Base-by-base conservation (phyloP, 2,888 invertebrate species). In the Dryomyza anilis region DNA sequence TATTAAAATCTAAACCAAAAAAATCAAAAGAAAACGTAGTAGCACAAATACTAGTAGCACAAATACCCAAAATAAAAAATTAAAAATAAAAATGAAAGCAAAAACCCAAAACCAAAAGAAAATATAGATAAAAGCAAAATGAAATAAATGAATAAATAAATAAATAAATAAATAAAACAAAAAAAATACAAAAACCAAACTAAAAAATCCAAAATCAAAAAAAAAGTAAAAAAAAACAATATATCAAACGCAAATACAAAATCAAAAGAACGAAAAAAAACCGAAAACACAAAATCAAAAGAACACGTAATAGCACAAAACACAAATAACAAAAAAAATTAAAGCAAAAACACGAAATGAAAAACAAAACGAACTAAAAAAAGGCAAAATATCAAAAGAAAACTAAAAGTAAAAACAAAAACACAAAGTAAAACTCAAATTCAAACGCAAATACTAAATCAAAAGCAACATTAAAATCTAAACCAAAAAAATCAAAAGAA, bases 191-290 rank as follows among this genome's bases (percentile, higher is more conserved):
- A n/a, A n/a, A n/a, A n/a, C n/a, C n/a, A n/a, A n/a, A n/a, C n/a
- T n/a, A n/a, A n/a, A n/a, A n/a, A n/a, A n/a, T n/a, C n/a, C n/a
- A n/a, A 33, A 33, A 33, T 8, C 12, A 33, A 33, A 33, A 33
- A 33, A 8, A 8, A 33, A 33, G 12, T 33, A 33, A 33, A 33
- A 33, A 8, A 8, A 33, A 33, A 33, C 12, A 33, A 33, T 8
- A 33, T 33, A 8, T 8, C 6, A 33, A 8, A 33, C 6, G 12
- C 6, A 8, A 8, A 33, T 33, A 55, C 36, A 33, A 56, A 56
- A 39, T 56, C 39, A 56, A 33, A 56, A 25, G 25, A 39, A 39
- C 14, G 12, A 36, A 39, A 56, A 56, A 10, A n/a, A 56, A 56
- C 21, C 23, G 39, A 39, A 39, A 36, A 56, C 16, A 56, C 33